phyloP scores from a whole-genome alignment of 1,140 invertebrate genomes.

The Aphelinus certus region DNA sequence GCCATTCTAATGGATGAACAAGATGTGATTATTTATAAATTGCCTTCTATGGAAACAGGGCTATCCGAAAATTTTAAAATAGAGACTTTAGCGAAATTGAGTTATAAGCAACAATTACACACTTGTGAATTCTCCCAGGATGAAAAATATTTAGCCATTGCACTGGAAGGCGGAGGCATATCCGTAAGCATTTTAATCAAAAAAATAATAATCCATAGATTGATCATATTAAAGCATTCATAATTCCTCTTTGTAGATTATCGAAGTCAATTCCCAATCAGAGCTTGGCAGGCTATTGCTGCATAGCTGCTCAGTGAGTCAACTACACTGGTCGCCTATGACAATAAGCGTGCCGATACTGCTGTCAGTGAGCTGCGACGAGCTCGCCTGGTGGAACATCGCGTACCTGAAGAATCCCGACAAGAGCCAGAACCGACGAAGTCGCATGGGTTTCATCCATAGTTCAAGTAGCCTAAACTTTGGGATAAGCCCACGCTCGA shows the following conservation, averaged over 20 bases:
- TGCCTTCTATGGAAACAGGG: constrained; percentile 24
- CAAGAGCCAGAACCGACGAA: constrained; percentile 43
- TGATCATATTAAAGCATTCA: too few relatives aligned
- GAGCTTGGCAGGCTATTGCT: constrained; percentile 48
- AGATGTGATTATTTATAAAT: constrained; percentile 33
- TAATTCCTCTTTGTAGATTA: constrained; percentile 49
- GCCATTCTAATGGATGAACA: constrained; percentile 46
- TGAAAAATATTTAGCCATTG: constrained; percentile 56
- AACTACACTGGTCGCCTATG: constrained; percentile 57
- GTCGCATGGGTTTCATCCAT: constrained; percentile 50
- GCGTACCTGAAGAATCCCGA: constrained; percentile 40
- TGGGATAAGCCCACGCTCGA: constrained; percentile 46
- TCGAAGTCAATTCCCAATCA: constrained; percentile 42
- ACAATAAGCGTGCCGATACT: constrained; percentile 50
- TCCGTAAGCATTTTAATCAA: constrained; percentile 43
- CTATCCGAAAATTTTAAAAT: constrained; percentile 23
- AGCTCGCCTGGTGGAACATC: constrained; percentile 60
- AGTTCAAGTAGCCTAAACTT: constrained; percentile 49
- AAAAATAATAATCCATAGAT: too few relatives aligned
- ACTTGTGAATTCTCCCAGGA: constrained; percentile 59
- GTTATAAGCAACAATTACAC: constrained; percentile 44
- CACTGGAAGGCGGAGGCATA: constrained; percentile 57
- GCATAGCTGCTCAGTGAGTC: constrained; percentile 49
- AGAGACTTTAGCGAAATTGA: constrained; percentile 18
- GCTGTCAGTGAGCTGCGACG: constrained; percentile 53